These are phyloP conservation scores for Dendrolimus kikuchii DNA, from an alignment of 1,140 invertebrate species.

Conservation along the genomic window DNA sequence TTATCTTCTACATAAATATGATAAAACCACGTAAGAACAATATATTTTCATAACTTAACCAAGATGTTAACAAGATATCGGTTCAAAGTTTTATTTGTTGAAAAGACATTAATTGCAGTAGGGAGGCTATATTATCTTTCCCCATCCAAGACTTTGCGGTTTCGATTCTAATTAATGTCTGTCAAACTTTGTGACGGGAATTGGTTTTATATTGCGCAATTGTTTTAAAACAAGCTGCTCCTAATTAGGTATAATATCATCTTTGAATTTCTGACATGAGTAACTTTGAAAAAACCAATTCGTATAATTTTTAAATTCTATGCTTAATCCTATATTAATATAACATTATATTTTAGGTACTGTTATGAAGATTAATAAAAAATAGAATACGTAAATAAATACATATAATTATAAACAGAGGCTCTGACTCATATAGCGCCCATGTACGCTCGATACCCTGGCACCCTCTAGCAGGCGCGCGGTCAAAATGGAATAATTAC, in stretches of 20 bases:
- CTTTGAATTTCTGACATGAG: not conserved
- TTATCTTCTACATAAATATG: no score
- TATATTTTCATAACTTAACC: not conserved
- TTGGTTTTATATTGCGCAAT: conserved; percentile 40
- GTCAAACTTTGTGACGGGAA: conserved; percentile 18
- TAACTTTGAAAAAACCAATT: not conserved
- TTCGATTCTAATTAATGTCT: conserved; percentile 41
- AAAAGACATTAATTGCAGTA: conserved; percentile 29
- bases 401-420: no score
- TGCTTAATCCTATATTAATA: no score
- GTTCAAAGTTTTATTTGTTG: conserved; percentile 39
- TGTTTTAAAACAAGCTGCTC: conserved; percentile 40
- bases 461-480: no score
- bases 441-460: no score
- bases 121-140: conserved; percentile 7
- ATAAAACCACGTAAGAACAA: no score
- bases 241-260: conserved; percentile 1
- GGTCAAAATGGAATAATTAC: no score
- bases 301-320: no score
- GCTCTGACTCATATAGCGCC: no score
- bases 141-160: conserved; percentile 8
- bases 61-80: conserved; percentile 17
- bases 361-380: no score
- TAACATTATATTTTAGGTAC: no score
- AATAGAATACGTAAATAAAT: no score